A percentile compares a stretch with the other conserved stretches of the same genome.
Evolutionary conservation across 1,140 invertebrate genomes (phyloP).

Genomic region (Marisa cornuarietis): DNA sequence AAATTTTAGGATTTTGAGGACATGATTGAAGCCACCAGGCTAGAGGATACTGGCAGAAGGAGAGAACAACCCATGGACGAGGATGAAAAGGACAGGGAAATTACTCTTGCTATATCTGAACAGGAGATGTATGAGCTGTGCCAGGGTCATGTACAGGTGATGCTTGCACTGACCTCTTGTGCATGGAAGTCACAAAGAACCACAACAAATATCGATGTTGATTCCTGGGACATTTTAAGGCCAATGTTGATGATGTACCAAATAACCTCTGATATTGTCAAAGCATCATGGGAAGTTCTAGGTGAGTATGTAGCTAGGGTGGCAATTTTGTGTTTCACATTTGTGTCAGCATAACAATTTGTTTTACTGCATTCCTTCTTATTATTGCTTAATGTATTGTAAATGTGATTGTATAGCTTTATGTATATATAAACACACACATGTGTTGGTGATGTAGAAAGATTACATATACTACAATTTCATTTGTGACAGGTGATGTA

Average conservation of each 20-base stretch:
- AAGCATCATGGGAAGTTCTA: slow-evolving; percentile 27
- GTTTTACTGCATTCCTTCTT: too few relatives aligned
- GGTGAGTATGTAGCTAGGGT: slow-evolving; percentile 30
- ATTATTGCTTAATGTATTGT: too few relatives aligned
- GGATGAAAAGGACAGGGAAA: slow-evolving; percentile 22
- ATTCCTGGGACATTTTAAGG: slow-evolving; percentile 32
- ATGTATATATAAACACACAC: too few relatives aligned
- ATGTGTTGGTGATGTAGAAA: too few relatives aligned
- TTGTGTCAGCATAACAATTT: too few relatives aligned
- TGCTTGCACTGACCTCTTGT: slow-evolving; percentile 37
- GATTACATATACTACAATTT: too few relatives aligned
- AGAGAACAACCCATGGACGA: slow-evolving; percentile 23
- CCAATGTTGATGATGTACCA: slow-evolving; percentile 46
- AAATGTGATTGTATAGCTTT: too few relatives aligned
- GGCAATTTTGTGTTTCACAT: too few relatives aligned
- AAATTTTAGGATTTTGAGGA: slow-evolving; percentile 62
- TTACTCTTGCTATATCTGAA: slow-evolving; percentile 44
- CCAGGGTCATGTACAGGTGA: slow-evolving; percentile 37
- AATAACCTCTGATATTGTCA: slow-evolving; percentile 38
- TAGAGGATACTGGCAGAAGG: slow-evolving; percentile 38
- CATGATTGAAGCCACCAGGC: slow-evolving; percentile 43
- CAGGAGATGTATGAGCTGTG: slow-evolving; percentile 58
- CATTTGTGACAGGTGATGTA: slow-evolving; percentile 29
- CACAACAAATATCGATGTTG: not conserved
- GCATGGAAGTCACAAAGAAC: slow-evolving; percentile 43